These are phyloP conservation scores for Ceramica pisi DNA, from an alignment of 2,888 invertebrate genomes.

Conservation along the genomic window DNA sequence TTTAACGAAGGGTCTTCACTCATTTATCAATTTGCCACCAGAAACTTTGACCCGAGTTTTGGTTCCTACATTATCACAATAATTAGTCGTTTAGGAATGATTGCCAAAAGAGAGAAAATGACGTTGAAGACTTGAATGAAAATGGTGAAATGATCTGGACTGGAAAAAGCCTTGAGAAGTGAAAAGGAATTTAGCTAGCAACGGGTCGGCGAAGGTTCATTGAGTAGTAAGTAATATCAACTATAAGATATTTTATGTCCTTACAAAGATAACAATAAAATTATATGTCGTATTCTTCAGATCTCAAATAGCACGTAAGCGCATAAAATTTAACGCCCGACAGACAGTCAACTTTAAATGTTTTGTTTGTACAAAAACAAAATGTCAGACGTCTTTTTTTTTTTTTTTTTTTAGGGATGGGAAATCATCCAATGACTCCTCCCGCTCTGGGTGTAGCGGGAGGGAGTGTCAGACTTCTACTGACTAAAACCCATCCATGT, in stretches of 20 bases:
- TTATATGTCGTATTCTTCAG: constrained; percentile 26
- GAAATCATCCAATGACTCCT: no score
- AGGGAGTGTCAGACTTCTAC: no score
- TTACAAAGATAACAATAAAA: constrained; percentile 7
- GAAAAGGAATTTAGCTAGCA: background rate
- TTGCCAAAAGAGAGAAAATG: background rate
- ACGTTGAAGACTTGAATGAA: background rate
- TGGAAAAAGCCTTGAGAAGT: background rate
- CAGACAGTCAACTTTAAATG: constrained; percentile 31
- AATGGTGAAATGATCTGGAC: background rate
- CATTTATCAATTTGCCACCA: constrained; percentile 45
- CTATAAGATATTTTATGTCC: background rate
- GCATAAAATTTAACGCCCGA: constrained; percentile 66
- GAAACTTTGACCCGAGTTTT: constrained; percentile 30
- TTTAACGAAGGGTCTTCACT: constrained; percentile 34
- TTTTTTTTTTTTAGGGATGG: no score
- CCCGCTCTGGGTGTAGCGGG: no score
- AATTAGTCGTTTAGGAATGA: constrained; percentile 4
- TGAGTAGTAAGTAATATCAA: background rate
- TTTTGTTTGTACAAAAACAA: constrained; percentile 50
- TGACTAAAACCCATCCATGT: no score
- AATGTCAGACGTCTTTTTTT: constrained; percentile 48
- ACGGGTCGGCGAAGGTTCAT: background rate
- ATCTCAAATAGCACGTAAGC: constrained; percentile 41
- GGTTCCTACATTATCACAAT: constrained; percentile 21